A percentile compares a stretch with the other conserved stretches of the same genome.
phyloP scores from a whole-genome alignment of 2,888 invertebrate species.

The Idaea aversata region DNA sequence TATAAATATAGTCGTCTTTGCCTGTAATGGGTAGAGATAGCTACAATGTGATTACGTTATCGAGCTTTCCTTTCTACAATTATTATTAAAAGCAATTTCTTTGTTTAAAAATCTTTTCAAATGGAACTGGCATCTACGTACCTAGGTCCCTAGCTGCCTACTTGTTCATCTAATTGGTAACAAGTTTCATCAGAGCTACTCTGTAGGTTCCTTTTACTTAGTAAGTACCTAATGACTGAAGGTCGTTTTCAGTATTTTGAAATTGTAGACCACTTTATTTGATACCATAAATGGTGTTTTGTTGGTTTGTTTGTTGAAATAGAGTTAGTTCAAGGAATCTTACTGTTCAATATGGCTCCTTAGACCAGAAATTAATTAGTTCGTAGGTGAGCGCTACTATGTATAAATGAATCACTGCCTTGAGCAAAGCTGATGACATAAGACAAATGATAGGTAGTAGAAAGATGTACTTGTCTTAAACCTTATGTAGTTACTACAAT shows the following conservation, averaged over 20 bases:
- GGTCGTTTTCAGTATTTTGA: constrained; percentile 54
- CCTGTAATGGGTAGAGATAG: constrained; percentile 3
- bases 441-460: too few species aligned
- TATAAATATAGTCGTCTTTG: constrained; percentile 2
- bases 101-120: background rate
- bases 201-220: constrained; percentile 6
- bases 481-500: too few species aligned
- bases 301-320: background rate
- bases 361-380: too few species aligned
- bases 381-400: too few species aligned
- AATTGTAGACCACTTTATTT: constrained; percentile 35
- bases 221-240: constrained; percentile 25
- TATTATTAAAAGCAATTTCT: background rate
- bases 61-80: constrained; percentile 41
- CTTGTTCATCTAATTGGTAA: background rate
- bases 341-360: too few species aligned
- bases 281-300: background rate
- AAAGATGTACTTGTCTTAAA: too few species aligned
- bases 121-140: background rate
- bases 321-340: background rate
- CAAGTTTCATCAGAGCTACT: background rate
- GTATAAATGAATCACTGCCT: too few species aligned
- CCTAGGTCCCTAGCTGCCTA: background rate
- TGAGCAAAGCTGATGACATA: too few species aligned
- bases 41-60: constrained; percentile 35